phyloP scores from a whole-genome alignment of 1,140 invertebrate species.

The Anastrepha obliqua region DNA sequence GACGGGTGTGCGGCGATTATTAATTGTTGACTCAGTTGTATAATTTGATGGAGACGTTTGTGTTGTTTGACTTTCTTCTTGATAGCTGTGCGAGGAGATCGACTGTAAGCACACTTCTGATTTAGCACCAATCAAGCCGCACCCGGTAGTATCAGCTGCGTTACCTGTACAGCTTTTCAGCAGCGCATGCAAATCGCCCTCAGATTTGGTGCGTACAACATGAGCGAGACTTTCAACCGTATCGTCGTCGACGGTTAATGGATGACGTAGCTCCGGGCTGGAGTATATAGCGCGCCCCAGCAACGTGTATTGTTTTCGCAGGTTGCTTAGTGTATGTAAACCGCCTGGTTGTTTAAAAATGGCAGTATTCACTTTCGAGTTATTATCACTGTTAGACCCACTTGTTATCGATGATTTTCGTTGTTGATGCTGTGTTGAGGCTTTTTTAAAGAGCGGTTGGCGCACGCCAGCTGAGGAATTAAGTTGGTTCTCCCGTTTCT shows the following conservation, averaged over 20 bases:
- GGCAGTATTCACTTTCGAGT: constrained; percentile 51
- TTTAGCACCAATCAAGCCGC: constrained; percentile 64
- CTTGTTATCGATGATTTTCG: constrained; percentile 44
- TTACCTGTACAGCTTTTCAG: constrained; percentile 56
- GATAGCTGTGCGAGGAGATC: constrained; percentile 70
- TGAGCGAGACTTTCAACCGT: constrained; percentile 55
- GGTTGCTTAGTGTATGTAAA: constrained; percentile 41
- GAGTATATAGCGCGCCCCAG: constrained; percentile 64
- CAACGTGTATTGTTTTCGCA: constrained; percentile 52
- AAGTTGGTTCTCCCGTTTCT: constrained; percentile 66
- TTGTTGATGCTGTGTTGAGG: constrained; percentile 51
- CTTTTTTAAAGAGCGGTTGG: constrained; percentile 62
- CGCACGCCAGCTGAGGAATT: constrained; percentile 52
- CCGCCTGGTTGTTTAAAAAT: constrained; percentile 55
- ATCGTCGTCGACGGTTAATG: constrained; percentile 8
- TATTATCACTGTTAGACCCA: constrained; percentile 58
- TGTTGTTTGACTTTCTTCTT: constrained; percentile 52
- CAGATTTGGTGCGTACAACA: constrained; percentile 69
- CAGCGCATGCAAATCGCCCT: constrained; percentile 61
- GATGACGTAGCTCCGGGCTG: constrained; percentile 63
- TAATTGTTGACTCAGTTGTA: background rate
- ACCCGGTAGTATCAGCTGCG: constrained; percentile 56
- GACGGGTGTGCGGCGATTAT: background rate
- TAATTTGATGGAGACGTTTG: background rate
- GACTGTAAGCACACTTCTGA: constrained; percentile 70